Evolutionary conservation across 64 coral and sea anemone genomes (phyloP), one percentile per base, ranked within the genome.

Genomic region (Montipora foliosa): DNA sequence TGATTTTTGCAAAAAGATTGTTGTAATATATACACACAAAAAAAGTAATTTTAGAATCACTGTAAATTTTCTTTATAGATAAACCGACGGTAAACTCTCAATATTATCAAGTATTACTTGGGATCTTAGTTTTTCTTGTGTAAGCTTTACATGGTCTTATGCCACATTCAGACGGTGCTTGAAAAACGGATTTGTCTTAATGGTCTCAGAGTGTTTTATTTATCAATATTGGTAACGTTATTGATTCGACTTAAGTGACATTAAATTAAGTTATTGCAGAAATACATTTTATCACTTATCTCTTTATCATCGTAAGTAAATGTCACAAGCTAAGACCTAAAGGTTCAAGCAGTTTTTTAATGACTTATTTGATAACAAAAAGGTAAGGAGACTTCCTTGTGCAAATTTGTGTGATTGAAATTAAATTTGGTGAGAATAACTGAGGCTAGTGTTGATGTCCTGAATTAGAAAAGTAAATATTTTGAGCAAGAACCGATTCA

Each of bases 1-100:
- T 71, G 68, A 71, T 71, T 71, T 71, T 5, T 6, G 19, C 68
- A 78, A 17, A 19, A 13, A 49, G 14, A 37, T 37, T 37, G 37
- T 47, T 50, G 47, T 78, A 78, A 78, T 78, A 72, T 86, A 86
- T 86, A 50, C 46, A 12, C 47, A 15, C 8, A 71, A 11, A 67
- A 62, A 84, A 67, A 67, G 16, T 5, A 57, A 57, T 37, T 37
- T 37, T 37, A 37, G 37, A 37, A 37, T 37, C 37, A 37, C 37
- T 37, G 2, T 37, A 37, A 37, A 37, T 37, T 37, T 37, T 37
- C 37, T 37, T 37, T 37, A 37, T 37, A 37, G 37, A 37, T 37
- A 37, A 37, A 37, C 37, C 37, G 1, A 84, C 59, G 66, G 37
- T 37, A 20, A 48, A 68, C 8, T 8, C 59, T 47, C 81, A 76